These are phyloP conservation scores for Staurois parvus DNA, from an alignment of 2,797 vertebrate genomes.

Conservation along the genomic window DNA sequence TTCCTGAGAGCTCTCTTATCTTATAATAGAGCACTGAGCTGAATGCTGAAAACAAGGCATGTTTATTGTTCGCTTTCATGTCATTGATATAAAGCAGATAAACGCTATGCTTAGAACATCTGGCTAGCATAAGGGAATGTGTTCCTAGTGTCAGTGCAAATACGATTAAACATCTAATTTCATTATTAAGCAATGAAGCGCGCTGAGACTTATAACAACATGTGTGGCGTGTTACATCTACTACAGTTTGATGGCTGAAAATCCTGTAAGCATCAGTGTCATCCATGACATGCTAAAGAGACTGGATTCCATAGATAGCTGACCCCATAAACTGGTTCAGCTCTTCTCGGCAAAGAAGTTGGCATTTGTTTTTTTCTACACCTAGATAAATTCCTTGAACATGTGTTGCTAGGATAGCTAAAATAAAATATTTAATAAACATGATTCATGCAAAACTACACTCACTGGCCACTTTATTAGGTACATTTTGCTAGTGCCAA, in stretches of 20 bases:
- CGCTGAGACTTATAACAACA: constrained; percentile 23
- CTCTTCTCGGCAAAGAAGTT: neutral
- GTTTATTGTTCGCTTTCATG: constrained; percentile 59
- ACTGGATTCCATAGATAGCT: neutral
- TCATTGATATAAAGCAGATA: constrained; percentile 61
- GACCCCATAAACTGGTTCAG: neutral
- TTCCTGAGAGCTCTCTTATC: constrained; percentile 54
- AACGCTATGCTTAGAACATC: constrained; percentile 48
- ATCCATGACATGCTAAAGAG: constrained; percentile 8
- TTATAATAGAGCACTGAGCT: constrained; percentile 36
- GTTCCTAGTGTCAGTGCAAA: constrained; percentile 57
- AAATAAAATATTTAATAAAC: no score
- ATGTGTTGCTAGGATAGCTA: neutral
- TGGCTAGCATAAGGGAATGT: constrained; percentile 56
- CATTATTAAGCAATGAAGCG: constrained; percentile 54
- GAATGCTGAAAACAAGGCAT: constrained; percentile 56
- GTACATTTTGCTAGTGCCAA: no score
- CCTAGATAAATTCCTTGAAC: neutral
- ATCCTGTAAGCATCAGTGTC: constrained; percentile 7
- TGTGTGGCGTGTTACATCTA: constrained; percentile 26
- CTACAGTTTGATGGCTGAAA: constrained; percentile 9
- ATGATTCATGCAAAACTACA: no score
- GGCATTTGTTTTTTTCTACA: neutral
- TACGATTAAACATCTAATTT: constrained; percentile 60
- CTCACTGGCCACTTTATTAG: no score